Percentiles rank a stretch among this genome's conserved stretches.
phyloP scores from a whole-genome alignment of 2,888 invertebrate species.

The Drosophila nigricruria region DNA sequence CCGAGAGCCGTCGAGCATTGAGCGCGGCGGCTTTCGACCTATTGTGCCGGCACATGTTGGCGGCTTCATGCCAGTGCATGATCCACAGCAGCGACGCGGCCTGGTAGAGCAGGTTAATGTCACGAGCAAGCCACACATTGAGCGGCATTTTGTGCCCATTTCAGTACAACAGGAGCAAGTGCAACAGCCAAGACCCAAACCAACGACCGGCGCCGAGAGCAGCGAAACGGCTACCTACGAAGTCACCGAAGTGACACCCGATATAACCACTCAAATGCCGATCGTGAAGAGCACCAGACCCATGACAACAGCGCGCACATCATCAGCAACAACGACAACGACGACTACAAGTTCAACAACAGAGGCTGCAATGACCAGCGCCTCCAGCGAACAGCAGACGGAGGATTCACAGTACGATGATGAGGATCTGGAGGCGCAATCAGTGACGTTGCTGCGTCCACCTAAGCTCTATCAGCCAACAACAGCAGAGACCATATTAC shows the following conservation, averaged over 20 bases:
- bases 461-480: constrained; percentile 74
- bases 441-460: constrained; percentile 66
- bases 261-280: constrained; percentile 61
- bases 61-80: constrained; percentile 90
- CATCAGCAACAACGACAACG: constrained; percentile 25
- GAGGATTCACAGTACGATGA: constrained; percentile 70
- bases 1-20: constrained; percentile 86
- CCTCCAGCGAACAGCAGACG: constrained; percentile 48
- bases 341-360: constrained; percentile 37
- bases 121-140: constrained; percentile 47
- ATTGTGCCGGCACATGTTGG: constrained; percentile 89
- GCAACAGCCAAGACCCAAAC: constrained; percentile 28
- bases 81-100: constrained; percentile 77
- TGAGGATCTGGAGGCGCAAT: constrained; percentile 82
- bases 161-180: constrained; percentile 39
- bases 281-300: constrained; percentile 46
- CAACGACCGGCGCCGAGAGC: constrained; percentile 63
- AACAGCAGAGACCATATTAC: constrained; percentile 83
- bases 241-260: constrained; percentile 77
- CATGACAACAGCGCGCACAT: constrained; percentile 32
- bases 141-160: constrained; percentile 70
- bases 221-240: constrained; percentile 75
- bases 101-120: constrained; percentile 79
- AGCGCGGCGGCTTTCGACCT: constrained; percentile 92
- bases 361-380: constrained; percentile 34